Conservation (phyloP, 2,113 vertebrate species). For the human (Homo sapiens) region DNA sequence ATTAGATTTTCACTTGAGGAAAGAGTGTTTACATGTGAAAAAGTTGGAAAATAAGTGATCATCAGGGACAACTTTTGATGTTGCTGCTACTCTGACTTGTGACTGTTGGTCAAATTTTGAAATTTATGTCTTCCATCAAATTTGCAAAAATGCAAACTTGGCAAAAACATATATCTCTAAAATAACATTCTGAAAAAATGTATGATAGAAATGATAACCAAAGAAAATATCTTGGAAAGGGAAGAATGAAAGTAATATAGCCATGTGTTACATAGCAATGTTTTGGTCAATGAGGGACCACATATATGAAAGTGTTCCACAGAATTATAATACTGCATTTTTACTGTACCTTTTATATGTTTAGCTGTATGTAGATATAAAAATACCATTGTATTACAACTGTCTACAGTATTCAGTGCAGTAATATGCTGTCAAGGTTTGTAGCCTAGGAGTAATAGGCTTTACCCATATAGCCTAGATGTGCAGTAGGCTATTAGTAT, state of each 20-base stretch:
- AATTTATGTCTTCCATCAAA: neutral
- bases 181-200: neutral
- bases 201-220: neutral
- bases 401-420: neutral
- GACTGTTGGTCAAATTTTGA: neutral
- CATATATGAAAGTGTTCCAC: neutral
- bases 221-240: neutral
- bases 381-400: neutral
- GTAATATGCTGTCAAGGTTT: neutral
- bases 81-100: neutral
- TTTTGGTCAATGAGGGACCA: neutral
- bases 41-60: neutral
- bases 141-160: neutral
- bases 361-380: neutral
- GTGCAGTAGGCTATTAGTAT: neutral
- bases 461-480: neutral
- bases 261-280: too few species aligned
- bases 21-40: neutral
- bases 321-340: neutral
- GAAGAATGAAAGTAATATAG: neutral
- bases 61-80: neutral
- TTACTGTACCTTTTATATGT: neutral
- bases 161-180: neutral
- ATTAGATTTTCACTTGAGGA: neutral
- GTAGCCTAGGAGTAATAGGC: neutral